phyloP scores from a whole-genome alignment of 2,888 invertebrate species.

The Lissonota sp. region DNA sequence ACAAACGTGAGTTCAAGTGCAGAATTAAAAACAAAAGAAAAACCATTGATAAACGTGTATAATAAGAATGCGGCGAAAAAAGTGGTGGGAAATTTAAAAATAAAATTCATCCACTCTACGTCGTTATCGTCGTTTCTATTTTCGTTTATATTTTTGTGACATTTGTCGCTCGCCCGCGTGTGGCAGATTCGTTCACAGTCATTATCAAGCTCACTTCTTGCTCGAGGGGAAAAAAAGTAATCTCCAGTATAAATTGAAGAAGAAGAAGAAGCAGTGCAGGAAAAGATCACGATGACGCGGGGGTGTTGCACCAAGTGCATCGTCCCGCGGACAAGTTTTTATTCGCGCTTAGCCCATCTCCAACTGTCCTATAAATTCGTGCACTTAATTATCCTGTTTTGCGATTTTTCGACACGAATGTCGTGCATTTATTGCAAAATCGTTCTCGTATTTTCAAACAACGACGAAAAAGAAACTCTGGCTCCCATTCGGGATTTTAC shows the following conservation, averaged over 20 bases:
- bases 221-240: not conserved
- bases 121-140: not conserved
- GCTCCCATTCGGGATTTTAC: not conserved
- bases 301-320: constrained; percentile 29
- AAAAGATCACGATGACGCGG: constrained; percentile 40
- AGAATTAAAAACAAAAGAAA: too few species aligned
- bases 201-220: constrained; percentile 17
- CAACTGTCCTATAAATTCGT: constrained; percentile 67
- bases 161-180: not conserved
- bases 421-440: constrained; percentile 62
- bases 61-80: too few species aligned
- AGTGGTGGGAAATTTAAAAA: too few species aligned
- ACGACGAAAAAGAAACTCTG: not conserved
- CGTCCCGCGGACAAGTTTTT: constrained; percentile 41
- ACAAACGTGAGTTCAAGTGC: too few species aligned
- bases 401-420: constrained; percentile 43
- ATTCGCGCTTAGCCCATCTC: constrained; percentile 28
- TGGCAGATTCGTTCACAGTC: constrained; percentile 24
- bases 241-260: not conserved
- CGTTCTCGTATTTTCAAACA: constrained; percentile 52
- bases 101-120: too few species aligned
- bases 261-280: constrained; percentile 2
- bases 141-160: not conserved
- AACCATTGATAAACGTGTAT: too few species aligned
- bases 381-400: constrained; percentile 75